Conservation (phyloP, 2,888 invertebrate species). For the Folsomia manolachei region DNA sequence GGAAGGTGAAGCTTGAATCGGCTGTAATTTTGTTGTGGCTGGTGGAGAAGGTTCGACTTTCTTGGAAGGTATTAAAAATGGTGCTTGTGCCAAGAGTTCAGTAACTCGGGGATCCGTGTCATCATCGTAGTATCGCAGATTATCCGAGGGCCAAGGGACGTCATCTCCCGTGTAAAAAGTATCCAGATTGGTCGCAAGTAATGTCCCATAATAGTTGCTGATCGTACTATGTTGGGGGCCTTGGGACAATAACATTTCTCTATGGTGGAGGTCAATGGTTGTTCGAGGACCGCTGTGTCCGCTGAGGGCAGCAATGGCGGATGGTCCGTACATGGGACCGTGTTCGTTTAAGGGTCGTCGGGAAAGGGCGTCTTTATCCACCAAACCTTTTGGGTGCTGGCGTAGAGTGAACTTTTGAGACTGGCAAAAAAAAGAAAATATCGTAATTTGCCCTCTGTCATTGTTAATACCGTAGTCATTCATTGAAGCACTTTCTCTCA, state of each 20-base stretch:
- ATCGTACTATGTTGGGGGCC: background rate
- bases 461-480: too few species aligned
- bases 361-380: too few species aligned
- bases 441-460: too few species aligned
- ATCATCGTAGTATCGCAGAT: constrained; percentile 13
- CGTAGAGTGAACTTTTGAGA: too few species aligned
- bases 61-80: too few species aligned
- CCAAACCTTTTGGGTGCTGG: too few species aligned
- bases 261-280: background rate
- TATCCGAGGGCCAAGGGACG: background rate
- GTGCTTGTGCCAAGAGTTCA: background rate
- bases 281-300: constrained; percentile 9
- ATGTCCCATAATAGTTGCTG: too few species aligned
- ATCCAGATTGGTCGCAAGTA: background rate
- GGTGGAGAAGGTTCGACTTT: background rate
- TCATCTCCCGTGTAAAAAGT: too few species aligned
- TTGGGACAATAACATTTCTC: background rate
- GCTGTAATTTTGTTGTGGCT: too few species aligned
- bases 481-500: too few species aligned
- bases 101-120: constrained; percentile 5
- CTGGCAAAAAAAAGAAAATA: too few species aligned
- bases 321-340: constrained; percentile 13
- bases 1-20: too few species aligned
- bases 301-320: constrained; percentile 22
- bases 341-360: background rate